Percentiles rank a stretch among this genome's conserved stretches.
These are phyloP conservation scores for Heteromurus nitidus DNA, from an alignment of 2,888 invertebrate genomes.

Conservation along the genomic window DNA sequence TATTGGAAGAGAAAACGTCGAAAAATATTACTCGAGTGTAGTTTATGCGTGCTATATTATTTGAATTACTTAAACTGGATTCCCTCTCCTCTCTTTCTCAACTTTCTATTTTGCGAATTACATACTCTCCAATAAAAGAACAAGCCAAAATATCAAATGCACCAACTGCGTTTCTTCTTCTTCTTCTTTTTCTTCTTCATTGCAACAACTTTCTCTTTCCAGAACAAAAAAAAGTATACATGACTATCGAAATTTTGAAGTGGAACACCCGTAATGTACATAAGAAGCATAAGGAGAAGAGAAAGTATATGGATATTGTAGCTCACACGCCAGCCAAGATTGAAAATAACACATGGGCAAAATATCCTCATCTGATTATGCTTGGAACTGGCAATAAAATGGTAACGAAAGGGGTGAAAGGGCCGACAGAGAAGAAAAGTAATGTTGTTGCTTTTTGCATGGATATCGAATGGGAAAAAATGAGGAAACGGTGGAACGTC, in stretches of 20 bases:
- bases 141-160: not conserved
- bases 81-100: slow-evolving; percentile 27
- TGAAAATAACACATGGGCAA: slow-evolving; percentile 59
- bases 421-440: slow-evolving; percentile 21
- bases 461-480: not conserved
- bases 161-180: no score
- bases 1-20: slow-evolving; percentile 18
- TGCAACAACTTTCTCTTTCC: no score
- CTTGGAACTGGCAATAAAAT: slow-evolving; percentile 51
- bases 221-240: no score
- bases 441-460: slow-evolving; percentile 34
- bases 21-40: slow-evolving; percentile 42
- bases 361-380: slow-evolving; percentile 54
- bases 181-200: no score
- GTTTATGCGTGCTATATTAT: slow-evolving; percentile 64
- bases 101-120: slow-evolving; percentile 59
- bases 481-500: not conserved
- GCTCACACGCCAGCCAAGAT: no score
- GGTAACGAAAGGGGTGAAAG: slow-evolving; percentile 50
- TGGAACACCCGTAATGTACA: no score
- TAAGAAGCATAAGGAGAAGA: no score
- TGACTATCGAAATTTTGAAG: no score
- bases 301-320: no score
- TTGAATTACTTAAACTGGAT: slow-evolving; percentile 60
- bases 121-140: slow-evolving; percentile 10